Conservation (phyloP, 1,140 invertebrate genomes). For the Drosophila murphyi region DNA sequence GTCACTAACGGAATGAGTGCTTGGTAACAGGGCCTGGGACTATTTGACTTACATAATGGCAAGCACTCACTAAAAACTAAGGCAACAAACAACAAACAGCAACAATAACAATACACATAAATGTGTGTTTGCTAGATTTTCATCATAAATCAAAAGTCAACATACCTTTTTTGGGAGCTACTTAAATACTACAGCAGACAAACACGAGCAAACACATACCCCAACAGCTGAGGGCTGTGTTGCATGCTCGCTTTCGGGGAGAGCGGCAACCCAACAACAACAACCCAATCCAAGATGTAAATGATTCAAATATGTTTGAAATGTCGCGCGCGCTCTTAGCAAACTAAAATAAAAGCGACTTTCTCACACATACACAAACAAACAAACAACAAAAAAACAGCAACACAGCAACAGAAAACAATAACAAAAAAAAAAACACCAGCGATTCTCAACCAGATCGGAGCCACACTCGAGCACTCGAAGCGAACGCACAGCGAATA, state of each 20-base stretch:
- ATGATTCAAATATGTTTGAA: slow-evolving; percentile 33
- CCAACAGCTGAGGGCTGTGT: slow-evolving; percentile 32
- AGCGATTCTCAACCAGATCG: slow-evolving; percentile 12
- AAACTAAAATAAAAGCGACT: slow-evolving; percentile 8
- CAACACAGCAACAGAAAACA: slow-evolving; percentile 6
- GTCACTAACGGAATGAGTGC: slow-evolving; percentile 25
- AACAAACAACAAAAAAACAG: not conserved
- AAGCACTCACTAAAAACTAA: slow-evolving; percentile 13
- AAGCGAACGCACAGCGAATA: slow-evolving; percentile 3
- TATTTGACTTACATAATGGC: slow-evolving; percentile 42
- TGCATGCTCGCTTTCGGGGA: slow-evolving; percentile 55
- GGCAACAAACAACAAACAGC: slow-evolving; percentile 25
- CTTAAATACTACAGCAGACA: slow-evolving; percentile 13
- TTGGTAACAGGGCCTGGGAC: slow-evolving; percentile 31
- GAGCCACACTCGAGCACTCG: slow-evolving; percentile 3
- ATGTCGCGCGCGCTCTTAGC: slow-evolving; percentile 26
- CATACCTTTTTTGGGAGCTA: slow-evolving; percentile 12
- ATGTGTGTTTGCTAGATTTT: slow-evolving; percentile 4
- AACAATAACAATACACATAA: slow-evolving; percentile 8
- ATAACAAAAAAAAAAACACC: not conserved
- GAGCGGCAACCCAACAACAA: slow-evolving; percentile 6
- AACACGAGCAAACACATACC: slow-evolving; percentile 28
- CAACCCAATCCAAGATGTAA: slow-evolving; percentile 2
- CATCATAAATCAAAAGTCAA: slow-evolving; percentile 51
- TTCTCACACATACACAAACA: slow-evolving; percentile 4